phyloP scores from a whole-genome alignment of 2,888 invertebrate genomes.

The Luperina nickerlii region DNA sequence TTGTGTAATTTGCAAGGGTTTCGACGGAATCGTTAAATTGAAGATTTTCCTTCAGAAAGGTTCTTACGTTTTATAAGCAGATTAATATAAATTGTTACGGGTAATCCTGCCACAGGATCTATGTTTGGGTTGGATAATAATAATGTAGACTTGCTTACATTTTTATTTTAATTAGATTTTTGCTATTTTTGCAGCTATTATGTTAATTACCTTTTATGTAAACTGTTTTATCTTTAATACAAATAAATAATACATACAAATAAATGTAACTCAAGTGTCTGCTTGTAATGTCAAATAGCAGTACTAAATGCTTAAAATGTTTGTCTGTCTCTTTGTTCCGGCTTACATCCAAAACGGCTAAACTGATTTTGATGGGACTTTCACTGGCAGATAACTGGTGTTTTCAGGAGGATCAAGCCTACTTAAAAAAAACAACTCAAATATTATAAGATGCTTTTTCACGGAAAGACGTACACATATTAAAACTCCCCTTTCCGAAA shows the following conservation, averaged over 20 bases:
- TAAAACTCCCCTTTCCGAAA: not conserved
- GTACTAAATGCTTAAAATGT: not conserved
- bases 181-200: not conserved
- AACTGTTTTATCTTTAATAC: not conserved
- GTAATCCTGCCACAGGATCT: not conserved
- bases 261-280: not conserved
- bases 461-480: too few species aligned
- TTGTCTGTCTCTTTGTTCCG: not conserved
- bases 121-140: not conserved
- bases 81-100: not conserved
- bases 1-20: constrained; percentile 3
- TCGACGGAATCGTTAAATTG: not conserved
- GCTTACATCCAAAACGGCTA: not conserved
- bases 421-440: not conserved
- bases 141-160: not conserved
- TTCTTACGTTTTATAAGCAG: not conserved
- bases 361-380: not conserved
- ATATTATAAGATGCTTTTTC: not conserved
- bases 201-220: not conserved
- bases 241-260: not conserved
- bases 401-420: not conserved
- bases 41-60: not conserved
- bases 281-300: not conserved
- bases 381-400: not conserved
- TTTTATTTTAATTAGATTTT: not conserved